Evolutionary conservation across 2,888 invertebrate genomes (phyloP).

Genomic region (Synergus gifuensis): DNA sequence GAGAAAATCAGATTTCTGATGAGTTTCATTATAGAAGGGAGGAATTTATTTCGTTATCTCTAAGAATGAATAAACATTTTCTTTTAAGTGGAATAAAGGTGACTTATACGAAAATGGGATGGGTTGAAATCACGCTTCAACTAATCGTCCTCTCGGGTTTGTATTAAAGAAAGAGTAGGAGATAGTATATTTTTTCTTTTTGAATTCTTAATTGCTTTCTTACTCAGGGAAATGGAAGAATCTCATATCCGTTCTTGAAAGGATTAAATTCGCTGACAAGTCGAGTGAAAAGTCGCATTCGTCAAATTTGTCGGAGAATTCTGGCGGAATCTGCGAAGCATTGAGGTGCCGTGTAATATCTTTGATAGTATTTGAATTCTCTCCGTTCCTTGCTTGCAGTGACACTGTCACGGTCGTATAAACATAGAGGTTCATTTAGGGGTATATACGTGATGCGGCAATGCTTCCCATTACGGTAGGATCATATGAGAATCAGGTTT

Average conservation of each 20-base stretch:
- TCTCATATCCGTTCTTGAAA: constrained; percentile 46
- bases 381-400: constrained; percentile 7
- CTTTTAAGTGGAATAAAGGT: constrained; percentile 23
- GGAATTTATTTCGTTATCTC: constrained; percentile 2
- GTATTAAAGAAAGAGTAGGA: background rate
- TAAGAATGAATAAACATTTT: constrained; percentile 34
- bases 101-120: constrained; percentile 26
- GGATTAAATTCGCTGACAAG: constrained; percentile 68
- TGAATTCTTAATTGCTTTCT: constrained; percentile 37
- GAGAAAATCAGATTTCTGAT: background rate
- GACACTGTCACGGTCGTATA: constrained; percentile 46
- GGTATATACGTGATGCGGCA: constrained; percentile 46
- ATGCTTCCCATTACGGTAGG: constrained; percentile 52
- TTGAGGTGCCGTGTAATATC: constrained; percentile 20
- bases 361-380: constrained; percentile 37
- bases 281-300: constrained; percentile 66
- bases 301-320: constrained; percentile 46
- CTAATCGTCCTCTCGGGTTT: constrained; percentile 9
- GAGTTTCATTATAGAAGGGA: constrained; percentile 10
- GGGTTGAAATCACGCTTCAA: constrained; percentile 22
- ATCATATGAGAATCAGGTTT: constrained; percentile 54
- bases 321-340: background rate
- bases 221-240: constrained; percentile 30
- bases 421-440: constrained; percentile 53
- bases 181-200: background rate